Evolutionary conservation across 2,113 vertebrate species (phyloP).

Genomic region (Atlantisia rogersi): DNA sequence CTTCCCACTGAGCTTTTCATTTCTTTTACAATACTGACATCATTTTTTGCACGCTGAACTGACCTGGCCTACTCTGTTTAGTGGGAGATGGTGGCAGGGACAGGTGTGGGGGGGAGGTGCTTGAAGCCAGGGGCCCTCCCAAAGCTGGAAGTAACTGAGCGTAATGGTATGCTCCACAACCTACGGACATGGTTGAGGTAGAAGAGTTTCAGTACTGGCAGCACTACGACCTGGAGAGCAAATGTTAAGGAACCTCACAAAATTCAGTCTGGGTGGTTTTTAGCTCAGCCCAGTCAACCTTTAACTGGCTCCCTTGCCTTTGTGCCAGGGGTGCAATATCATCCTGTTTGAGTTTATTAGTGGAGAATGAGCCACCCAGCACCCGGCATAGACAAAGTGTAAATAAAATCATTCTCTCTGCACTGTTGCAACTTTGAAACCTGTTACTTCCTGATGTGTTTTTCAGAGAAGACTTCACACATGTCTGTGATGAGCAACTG

Average conservation of each 20-base stretch:
- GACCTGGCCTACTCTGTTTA: background rate
- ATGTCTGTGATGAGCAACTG: background rate
- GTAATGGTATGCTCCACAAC: background rate
- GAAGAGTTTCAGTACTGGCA: background rate
- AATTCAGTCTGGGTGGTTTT: slow-evolving; percentile 12
- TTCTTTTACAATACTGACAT: slow-evolving; percentile 37
- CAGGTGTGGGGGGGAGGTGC: background rate
- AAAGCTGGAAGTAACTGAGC: slow-evolving; percentile 2
- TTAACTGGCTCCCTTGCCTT: background rate
- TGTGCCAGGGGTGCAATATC: background rate
- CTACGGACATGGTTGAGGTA: background rate
- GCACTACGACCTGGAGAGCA: background rate
- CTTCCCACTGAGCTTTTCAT: slow-evolving; percentile 34
- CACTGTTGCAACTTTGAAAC: background rate
- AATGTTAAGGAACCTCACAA: slow-evolving; percentile 34
- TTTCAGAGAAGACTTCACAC: background rate
- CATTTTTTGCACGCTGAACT: background rate
- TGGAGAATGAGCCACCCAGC: background rate
- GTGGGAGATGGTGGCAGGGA: accelerated
- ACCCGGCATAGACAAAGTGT: background rate
- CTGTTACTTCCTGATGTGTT: background rate
- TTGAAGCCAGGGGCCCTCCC: background rate
- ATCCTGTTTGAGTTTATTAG: background rate
- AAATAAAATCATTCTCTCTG: slow-evolving; percentile 1
- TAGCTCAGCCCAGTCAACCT: background rate